Evolutionary conservation across 1,140 invertebrate genomes (phyloP).

Genomic region (Lepeophtheirus salmonis): DNA sequence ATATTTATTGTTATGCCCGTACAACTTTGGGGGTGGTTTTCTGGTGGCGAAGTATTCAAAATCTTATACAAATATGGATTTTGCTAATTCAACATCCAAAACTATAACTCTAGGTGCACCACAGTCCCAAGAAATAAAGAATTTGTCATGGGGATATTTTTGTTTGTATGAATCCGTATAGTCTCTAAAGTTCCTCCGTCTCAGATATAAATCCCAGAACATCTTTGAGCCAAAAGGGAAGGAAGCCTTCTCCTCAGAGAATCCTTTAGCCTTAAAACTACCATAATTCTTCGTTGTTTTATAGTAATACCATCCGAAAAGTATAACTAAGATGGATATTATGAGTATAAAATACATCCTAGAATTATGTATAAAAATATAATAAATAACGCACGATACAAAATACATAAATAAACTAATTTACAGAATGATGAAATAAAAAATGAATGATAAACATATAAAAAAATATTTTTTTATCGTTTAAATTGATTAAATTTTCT

Average conservation of each 20-base stretch:
- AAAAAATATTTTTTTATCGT: no score
- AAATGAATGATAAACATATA: no score
- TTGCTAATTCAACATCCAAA: neutral
- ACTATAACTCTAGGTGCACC: constrained; percentile 11
- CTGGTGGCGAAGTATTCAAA: constrained; percentile 12
- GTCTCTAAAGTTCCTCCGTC: neutral
- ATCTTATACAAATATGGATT: constrained; percentile 6
- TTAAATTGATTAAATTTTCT: no score
- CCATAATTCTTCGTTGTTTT: neutral
- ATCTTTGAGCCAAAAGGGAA: neutral
- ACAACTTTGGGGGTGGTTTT: neutral
- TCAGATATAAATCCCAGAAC: neutral
- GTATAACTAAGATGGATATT: neutral
- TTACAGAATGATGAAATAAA: no score
- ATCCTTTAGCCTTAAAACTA: neutral
- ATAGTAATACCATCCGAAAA: neutral
- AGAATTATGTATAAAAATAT: no score
- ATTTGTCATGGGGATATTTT: neutral
- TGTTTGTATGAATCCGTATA: neutral
- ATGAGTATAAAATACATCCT: neutral
- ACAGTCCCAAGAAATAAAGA: neutral
- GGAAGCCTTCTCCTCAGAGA: neutral
- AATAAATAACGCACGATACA: no score
- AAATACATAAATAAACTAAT: no score
- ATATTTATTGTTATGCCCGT: neutral